A percentile compares a stretch with the other conserved stretches of the same genome.
Evolutionary conservation across 2,113 vertebrate species (phyloP).

Genomic region (Oncorhynchus mykiss): DNA sequence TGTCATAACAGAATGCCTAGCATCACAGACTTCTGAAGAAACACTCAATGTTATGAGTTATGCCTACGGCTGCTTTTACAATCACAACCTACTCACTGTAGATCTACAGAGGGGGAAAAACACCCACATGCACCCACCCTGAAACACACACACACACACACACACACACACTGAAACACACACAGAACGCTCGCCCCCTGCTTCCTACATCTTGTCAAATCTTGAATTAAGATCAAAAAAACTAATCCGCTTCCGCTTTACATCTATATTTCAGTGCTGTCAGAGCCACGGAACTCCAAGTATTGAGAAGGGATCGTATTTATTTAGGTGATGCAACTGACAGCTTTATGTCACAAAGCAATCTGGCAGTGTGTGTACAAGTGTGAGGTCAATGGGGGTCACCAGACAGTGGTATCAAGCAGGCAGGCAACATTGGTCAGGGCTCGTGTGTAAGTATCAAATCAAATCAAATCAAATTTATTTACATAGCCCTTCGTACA

Average conservation of each 20-base stretch:
- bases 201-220: constrained; percentile 87
- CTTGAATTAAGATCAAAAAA: constrained; percentile 95
- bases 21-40: constrained; percentile 14
- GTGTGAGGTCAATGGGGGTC: constrained; percentile 87
- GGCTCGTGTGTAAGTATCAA: constrained; percentile 24
- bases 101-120: constrained; percentile 66
- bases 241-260: constrained; percentile 96
- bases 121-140: constrained; percentile 3
- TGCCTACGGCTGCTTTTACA: background rate
- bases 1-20: constrained; percentile 2
- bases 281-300: constrained; percentile 80
- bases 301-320: constrained; percentile 88
- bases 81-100: constrained; percentile 3
- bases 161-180: background rate
- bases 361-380: constrained; percentile 91
- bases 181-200: constrained; percentile 47
- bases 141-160: background rate
- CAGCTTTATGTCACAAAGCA: constrained; percentile 99
- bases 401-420: constrained; percentile 74
- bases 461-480: no score
- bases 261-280: constrained; percentile 97
- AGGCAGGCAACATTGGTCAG: constrained; percentile 54
- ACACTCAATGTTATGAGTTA: background rate
- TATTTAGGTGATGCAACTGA: constrained; percentile 94
- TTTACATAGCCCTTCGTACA: no score